Evolutionary conservation across 2,797 vertebrate genomes (phyloP).

Genomic region (Atherinosoma microstoma): DNA sequence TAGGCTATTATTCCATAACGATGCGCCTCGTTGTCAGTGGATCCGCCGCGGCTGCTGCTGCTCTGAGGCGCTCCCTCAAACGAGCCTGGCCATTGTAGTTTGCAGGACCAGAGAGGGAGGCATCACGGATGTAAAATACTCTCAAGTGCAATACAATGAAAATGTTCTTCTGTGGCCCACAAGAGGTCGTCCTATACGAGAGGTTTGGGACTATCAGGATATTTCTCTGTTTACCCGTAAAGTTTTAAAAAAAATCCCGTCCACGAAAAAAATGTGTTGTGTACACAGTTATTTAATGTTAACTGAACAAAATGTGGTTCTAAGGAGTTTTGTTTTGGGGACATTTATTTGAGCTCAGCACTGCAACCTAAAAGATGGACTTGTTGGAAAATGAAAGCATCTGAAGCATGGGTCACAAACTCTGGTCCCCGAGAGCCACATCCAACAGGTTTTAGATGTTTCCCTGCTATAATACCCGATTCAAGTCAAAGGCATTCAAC

Average conservation of each 20-base stretch:
- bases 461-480: no score
- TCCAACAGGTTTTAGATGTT: neutral
- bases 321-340: no score
- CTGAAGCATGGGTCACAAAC: neutral
- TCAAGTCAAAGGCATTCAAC: no score
- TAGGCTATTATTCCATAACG: slow-evolving; percentile 16
- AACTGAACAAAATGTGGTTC: no score
- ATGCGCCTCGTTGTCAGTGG: slow-evolving; percentile 21
- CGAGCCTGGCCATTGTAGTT: slow-evolving; percentile 67
- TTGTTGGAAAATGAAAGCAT: no score
- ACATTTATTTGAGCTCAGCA: no score
- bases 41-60: slow-evolving; percentile 25
- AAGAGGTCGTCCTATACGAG: slow-evolving; percentile 58
- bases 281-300: neutral
- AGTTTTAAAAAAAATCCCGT: neutral
- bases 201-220: neutral
- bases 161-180: slow-evolving; percentile 29
- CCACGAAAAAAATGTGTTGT: neutral
- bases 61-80: slow-evolving; percentile 54
- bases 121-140: slow-evolving; percentile 53
- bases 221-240: neutral
- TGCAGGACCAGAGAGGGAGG: slow-evolving; percentile 55
- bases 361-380: no score
- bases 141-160: slow-evolving; percentile 14
- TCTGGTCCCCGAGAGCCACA: no score